Evolutionary conservation across 2,113 vertebrate species (phyloP), one percentile per base, ranked within the genome.

Genomic region (Merops nubicus): DNA sequence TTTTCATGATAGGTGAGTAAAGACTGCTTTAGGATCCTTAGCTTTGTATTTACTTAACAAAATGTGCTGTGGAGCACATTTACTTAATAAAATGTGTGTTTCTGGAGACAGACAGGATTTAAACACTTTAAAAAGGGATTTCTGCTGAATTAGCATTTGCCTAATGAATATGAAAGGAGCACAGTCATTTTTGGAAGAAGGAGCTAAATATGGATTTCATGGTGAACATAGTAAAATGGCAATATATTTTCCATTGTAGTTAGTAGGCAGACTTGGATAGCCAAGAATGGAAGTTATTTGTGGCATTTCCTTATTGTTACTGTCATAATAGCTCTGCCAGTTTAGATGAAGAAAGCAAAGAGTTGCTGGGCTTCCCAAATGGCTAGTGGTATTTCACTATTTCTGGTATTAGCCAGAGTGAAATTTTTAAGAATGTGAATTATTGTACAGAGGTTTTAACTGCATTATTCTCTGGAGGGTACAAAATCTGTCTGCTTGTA

Each of bases 1-100:
- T 75, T 97, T 99, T 64, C 99, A 99, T 12, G 99, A 99, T 54
- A 99, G 99, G 99, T 99, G 91, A 98, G 98, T 97, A 62, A 60
- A 81, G 54, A 23, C 25, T 80, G 22, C 9, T 78, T 33, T 54
- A 57, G 19, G 42, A 45, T 33, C 33, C 70, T 84, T 43, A 67
- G 33, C 31, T 88, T 78, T 83, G 11, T 21, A 7, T 86, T 86
- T 84, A 48, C 29, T 18, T 78, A 51, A 34, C 54, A 29, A 93
- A 95, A 83, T 45, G 34, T 68, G 21, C 80, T 48, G 11, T 59
- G 50, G 36, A 50, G n/a, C n/a, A n/a, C n/a, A 7, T 86, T 86
- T 84, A 48, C 29, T 18, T 78, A 51, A 34, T 57, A 29, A 93
- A 95, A 83, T 45, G 34, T 68, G 21, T 75, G 33, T 18, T 77